Percentiles rank a stretch among this genome's conserved stretches.
Conservation (phyloP, 2,888 invertebrate species). For the Onchidella celtica region DNA sequence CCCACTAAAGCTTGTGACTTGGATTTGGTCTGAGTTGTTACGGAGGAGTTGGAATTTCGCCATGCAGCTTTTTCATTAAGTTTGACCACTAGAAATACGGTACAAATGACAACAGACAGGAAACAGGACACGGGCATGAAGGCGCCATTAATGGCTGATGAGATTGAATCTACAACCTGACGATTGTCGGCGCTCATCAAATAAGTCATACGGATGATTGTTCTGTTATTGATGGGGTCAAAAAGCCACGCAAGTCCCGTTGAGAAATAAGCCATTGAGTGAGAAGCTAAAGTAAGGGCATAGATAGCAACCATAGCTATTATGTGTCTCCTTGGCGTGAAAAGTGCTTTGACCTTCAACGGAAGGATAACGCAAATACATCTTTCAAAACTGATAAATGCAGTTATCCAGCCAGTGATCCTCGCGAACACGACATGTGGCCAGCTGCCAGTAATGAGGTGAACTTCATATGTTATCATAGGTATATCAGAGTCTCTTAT, state of each 20-base stretch:
- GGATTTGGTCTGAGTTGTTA: neutral
- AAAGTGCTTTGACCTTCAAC: conserved; percentile 11
- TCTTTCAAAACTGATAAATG: conserved; percentile 11
- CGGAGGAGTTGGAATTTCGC: conserved; percentile 7
- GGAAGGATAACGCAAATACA: conserved; percentile 20
- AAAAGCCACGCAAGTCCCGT: conserved; percentile 12
- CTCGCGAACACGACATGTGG: conserved; percentile 19
- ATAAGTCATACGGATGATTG: neutral
- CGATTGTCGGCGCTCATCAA: neutral
- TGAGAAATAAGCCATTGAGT: conserved; percentile 10
- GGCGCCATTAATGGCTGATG: conserved; percentile 1
- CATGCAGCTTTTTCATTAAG: conserved; percentile 8
- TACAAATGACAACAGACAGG: neutral
- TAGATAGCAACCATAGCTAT: neutral
- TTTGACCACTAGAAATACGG: neutral
- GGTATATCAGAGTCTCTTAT: neutral
- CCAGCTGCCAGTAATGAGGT: conserved; percentile 21
- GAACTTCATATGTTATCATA: neutral
- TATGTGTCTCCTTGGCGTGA: conserved; percentile 8
- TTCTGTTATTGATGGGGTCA: neutral
- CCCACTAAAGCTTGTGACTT: no score
- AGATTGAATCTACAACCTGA: conserved; percentile 6
- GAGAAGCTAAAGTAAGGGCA: neutral
- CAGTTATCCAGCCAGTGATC: conserved; percentile 26
- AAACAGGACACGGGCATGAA: conserved; percentile 28